A percentile compares a stretch with the other conserved stretches of the same genome.
Conservation (phyloP, 2,113 vertebrate species). For the Platichthys stellatus region DNA sequence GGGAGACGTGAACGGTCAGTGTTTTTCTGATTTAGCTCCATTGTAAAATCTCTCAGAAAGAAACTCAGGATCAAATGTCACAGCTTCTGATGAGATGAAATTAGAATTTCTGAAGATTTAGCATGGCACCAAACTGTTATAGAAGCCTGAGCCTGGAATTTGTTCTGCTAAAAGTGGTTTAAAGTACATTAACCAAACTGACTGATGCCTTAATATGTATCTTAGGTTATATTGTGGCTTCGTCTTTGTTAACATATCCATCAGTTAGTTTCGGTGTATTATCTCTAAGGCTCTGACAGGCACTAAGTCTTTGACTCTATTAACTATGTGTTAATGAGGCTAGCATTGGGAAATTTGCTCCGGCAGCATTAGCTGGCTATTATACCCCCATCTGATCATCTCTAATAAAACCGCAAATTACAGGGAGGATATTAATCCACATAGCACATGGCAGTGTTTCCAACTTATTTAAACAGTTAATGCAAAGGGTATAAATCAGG, state of each 20-base stretch:
- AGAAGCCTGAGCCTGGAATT: not conserved
- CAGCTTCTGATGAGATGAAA: too few species aligned
- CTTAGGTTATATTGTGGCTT: not conserved
- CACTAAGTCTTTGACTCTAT: constrained; percentile 35
- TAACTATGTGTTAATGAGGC: constrained; percentile 47
- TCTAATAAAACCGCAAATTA: constrained; percentile 48
- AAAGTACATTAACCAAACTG: not conserved
- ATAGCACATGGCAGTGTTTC: not conserved
- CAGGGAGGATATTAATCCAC: constrained; percentile 1
- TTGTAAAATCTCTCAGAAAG: not conserved
- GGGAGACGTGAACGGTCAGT: too few species aligned
- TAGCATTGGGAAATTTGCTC: constrained; percentile 24
- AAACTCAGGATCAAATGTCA: too few species aligned
- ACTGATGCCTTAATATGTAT: not conserved
- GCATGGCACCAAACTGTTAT: too few species aligned
- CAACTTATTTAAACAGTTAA: constrained; percentile 14
- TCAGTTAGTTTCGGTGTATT: constrained; percentile 23
- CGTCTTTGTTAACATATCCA: constrained; percentile 14
- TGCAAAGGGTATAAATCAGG: not conserved
- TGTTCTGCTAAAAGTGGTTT: not conserved
- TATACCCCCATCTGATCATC: constrained; percentile 44
- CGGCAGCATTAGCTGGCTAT: constrained; percentile 43
- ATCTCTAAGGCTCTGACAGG: constrained; percentile 20
- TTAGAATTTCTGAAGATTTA: too few species aligned
- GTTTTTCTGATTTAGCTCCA: too few species aligned